phyloP scores from a whole-genome alignment of 2,888 invertebrate species.

The Homarus gammarus region DNA sequence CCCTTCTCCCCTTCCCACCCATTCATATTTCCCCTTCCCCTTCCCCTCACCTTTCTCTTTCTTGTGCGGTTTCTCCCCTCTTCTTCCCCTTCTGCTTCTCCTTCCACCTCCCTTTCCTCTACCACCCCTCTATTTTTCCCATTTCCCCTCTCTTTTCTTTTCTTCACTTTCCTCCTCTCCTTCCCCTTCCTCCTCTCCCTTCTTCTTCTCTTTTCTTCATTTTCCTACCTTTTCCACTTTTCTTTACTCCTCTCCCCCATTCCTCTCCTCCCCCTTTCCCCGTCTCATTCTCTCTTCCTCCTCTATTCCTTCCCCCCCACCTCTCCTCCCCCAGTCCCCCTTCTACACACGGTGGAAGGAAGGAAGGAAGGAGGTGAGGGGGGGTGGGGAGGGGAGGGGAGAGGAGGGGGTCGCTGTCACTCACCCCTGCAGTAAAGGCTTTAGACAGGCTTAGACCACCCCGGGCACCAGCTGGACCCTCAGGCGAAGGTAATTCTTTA shows the following conservation, averaged over 20 bases:
- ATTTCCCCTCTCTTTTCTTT: neutral
- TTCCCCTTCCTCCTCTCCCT: neutral
- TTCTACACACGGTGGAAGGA: neutral
- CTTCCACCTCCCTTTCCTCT: neutral
- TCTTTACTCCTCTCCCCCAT: neutral
- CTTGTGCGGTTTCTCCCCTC: neutral
- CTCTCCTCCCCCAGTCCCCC: neutral
- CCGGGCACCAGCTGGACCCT: neutral
- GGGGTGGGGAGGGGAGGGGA: no score
- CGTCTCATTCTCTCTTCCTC: neutral
- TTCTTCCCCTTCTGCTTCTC: neutral
- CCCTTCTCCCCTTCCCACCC: no score
- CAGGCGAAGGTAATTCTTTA: no score
- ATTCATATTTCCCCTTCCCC: no score
- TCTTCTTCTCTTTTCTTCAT: neutral
- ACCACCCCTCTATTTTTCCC: no score
- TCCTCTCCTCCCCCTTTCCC: neutral
- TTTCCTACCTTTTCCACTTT: no score
- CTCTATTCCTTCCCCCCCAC: neutral
- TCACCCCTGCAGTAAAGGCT: neutral
- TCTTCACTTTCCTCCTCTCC: neutral
- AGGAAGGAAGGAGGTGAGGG: no score
- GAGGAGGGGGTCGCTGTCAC: neutral
- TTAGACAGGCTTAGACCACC: neutral
- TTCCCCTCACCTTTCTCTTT: no score